phyloP scores from a whole-genome alignment of 2,113 vertebrate species.

The Condylura cristata region DNA sequence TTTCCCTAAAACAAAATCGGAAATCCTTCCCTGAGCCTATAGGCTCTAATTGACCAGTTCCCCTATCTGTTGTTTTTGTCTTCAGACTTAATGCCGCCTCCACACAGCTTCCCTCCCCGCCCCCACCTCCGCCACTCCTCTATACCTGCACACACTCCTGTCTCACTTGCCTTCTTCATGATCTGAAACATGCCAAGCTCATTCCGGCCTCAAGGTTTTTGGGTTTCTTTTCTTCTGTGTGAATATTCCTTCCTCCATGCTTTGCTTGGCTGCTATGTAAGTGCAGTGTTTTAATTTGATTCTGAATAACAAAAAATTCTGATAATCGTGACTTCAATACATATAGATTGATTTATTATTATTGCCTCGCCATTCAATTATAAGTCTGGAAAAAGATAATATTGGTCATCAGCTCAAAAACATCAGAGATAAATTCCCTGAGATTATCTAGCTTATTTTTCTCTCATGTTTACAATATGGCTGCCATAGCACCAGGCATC shows the following conservation, averaged over 20 bases:
- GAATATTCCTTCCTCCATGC: not conserved
- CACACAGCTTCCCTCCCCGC: too few species aligned
- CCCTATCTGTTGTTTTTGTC: not conserved
- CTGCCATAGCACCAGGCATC: not conserved
- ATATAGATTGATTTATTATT: not conserved
- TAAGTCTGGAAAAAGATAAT: not conserved
- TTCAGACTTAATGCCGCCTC: not conserved
- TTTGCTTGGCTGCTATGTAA: not conserved
- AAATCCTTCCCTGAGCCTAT: not conserved
- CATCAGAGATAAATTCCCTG: not conserved
- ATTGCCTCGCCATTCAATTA: not conserved
- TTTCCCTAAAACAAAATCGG: not conserved
- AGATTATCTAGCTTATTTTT: not conserved
- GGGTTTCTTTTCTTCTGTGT: not conserved
- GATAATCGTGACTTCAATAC: not conserved
- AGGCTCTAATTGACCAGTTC: not conserved
- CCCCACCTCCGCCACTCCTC: not conserved
- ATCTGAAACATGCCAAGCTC: not conserved
- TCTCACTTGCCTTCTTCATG: not conserved
- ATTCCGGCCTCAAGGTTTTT: not conserved
- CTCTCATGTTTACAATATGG: not conserved
- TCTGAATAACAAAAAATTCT: not conserved
- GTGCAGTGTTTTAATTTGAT: not conserved
- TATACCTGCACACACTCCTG: not conserved
- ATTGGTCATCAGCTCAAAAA: not conserved